Conservation (phyloP, 2,888 invertebrate genomes). For the Chirona hameri region DNA sequence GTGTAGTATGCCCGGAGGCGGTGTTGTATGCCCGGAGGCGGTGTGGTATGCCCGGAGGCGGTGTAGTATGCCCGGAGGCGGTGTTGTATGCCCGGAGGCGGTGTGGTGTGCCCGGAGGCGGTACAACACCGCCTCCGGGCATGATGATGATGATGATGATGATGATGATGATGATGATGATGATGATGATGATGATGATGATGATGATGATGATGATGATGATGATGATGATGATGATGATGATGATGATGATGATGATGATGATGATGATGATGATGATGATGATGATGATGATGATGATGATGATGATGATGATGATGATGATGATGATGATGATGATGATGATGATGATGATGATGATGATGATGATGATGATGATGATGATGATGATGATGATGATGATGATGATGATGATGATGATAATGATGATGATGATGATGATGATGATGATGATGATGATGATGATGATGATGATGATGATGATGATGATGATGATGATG, state of each 20-base stretch:
- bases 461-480: neutral
- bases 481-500: neutral
- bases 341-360: neutral
- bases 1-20: too few relatives aligned
- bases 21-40: too few relatives aligned
- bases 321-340: too few relatives aligned
- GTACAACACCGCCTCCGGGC: neutral
- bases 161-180: neutral
- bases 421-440: neutral
- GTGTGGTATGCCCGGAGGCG: too few relatives aligned
- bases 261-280: neutral
- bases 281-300: slow-evolving; percentile 12
- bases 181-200: neutral
- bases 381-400: neutral
- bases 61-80: too few relatives aligned
- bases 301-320: slow-evolving; percentile 22
- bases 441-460: neutral
- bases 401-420: neutral
- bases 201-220: slow-evolving; percentile 1
- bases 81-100: too few relatives aligned
- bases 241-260: neutral
- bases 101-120: too few relatives aligned
- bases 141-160: neutral
- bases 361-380: neutral
- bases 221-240: neutral